Evolutionary conservation across 1,140 invertebrate genomes (phyloP), one percentile per base, ranked within the genome.

Genomic region (Tyrophagus putrescentiae): DNA sequence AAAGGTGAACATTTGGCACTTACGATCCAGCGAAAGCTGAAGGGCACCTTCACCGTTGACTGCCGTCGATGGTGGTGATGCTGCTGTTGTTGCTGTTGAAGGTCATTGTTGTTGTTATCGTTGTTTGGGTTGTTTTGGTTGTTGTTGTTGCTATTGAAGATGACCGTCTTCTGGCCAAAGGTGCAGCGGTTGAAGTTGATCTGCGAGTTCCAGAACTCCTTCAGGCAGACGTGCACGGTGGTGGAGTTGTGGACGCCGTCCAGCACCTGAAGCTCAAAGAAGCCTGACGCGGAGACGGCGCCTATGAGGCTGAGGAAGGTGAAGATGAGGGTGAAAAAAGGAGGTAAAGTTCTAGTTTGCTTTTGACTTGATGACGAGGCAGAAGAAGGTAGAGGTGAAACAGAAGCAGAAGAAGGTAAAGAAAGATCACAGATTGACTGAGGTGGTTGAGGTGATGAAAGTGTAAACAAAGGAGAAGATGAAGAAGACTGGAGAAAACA

Each of bases 21-120:
- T 72, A 89, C 85, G 78, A 86, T 88, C 86, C 86, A 90, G 71
- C 85, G 79, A 73, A 90, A 89, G 64, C 84, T 82, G 75, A 90
- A 89, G 64, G 83, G 84, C n/a, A 65, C 36, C 1, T 42, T 31
- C 66, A 90, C 31, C 11, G 31, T 16, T 21, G 32, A 39, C 44
- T 57, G 56, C 44, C 31, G 23, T 9, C 1, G 31, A 3, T 52
- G 4, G 27, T 21, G 25, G 16, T 21, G 13, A 39, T 39, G n/a
- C n/a, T n/a, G 41, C 13, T 31, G 28, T 11, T 31, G 52, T 29
- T 31, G 52, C 25, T 32, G 52, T 31, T 13, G n/a, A n/a, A 39
- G n/a, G 36, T 13, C 11, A n/a, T 13, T 13, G 36, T 13, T 11
- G 36, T 39, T 13, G 36, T 13, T 13, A 39, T 39, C 11, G 36